These are phyloP conservation scores for Anastrepha obliqua DNA, from an alignment of 1,140 invertebrate species.

Conservation along the genomic window DNA sequence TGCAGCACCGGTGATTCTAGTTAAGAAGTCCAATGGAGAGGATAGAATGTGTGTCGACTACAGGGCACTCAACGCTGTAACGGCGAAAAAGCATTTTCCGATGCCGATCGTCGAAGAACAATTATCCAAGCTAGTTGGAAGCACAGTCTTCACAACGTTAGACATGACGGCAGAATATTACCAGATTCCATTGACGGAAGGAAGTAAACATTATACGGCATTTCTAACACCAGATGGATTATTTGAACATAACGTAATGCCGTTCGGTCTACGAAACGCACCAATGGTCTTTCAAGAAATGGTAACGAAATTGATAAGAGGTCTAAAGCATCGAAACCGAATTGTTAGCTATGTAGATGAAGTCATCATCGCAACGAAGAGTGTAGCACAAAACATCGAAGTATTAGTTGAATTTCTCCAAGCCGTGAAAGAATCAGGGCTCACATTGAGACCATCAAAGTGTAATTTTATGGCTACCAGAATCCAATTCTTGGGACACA, in stretches of 20 bases:
- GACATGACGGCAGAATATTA: slow-evolving; percentile 44
- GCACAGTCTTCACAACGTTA: slow-evolving; percentile 15
- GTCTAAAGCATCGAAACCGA: too few species aligned
- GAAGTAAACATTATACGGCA: slow-evolving; percentile 47
- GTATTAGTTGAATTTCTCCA: slow-evolving; percentile 59
- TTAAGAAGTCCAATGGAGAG: slow-evolving; percentile 74
- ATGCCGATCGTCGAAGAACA: slow-evolving; percentile 32
- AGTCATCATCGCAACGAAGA: too few species aligned
- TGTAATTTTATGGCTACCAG: slow-evolving; percentile 16
- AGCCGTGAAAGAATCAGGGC: slow-evolving; percentile 51
- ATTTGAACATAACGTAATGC: slow-evolving; percentile 70
- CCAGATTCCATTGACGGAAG: slow-evolving; percentile 45
- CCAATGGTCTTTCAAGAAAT: slow-evolving; percentile 63
- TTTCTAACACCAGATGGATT: too few species aligned
- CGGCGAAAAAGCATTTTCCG: slow-evolving; percentile 32
- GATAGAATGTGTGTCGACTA: slow-evolving; percentile 64
- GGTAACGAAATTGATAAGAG: slow-evolving; percentile 67
- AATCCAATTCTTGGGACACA: slow-evolving; percentile 52
- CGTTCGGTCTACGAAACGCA: slow-evolving; percentile 76
- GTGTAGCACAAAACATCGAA: not conserved
- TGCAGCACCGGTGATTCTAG: slow-evolving; percentile 75
- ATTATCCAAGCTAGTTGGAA: slow-evolving; percentile 35
- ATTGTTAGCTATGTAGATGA: too few species aligned
- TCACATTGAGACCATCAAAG: slow-evolving; percentile 54
- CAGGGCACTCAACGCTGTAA: slow-evolving; percentile 58